Evolutionary conservation across 2,113 vertebrate genomes (phyloP).

Genomic region (Sturnira hondurensis): DNA sequence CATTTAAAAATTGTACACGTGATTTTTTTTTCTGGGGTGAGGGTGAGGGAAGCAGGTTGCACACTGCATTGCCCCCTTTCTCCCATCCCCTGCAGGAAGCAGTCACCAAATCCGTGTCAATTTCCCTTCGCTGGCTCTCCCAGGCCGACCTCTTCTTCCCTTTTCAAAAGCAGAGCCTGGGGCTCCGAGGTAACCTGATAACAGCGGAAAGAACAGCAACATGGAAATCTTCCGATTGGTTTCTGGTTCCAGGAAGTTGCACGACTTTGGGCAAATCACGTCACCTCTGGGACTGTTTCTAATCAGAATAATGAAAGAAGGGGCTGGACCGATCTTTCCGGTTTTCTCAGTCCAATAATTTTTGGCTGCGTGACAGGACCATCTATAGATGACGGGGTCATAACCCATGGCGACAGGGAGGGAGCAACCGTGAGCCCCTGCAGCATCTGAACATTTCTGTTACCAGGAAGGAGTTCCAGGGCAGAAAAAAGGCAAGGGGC

Average conservation of each 20-base stretch:
- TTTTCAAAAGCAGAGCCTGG: not conserved
- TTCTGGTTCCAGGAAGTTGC: slow-evolving; percentile 37
- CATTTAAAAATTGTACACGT: not conserved
- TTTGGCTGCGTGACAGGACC: not conserved
- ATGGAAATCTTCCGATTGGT: not conserved
- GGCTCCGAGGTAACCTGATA: not conserved
- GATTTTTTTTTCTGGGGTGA: not conserved
- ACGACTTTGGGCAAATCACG: not conserved
- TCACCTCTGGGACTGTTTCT: not conserved
- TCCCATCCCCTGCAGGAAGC: not conserved
- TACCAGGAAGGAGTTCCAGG: not conserved
- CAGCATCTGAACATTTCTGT: not conserved
- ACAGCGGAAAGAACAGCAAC: not conserved
- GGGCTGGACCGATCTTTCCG: not conserved
- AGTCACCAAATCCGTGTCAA: not conserved
- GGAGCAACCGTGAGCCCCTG: not conserved
- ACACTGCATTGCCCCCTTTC: not conserved
- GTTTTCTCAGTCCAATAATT: not conserved
- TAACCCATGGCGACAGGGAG: no score
- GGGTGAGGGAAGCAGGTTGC: not conserved
- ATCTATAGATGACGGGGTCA: not conserved
- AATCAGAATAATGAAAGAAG: not conserved
- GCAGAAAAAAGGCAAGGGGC: not conserved
- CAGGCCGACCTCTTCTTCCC: not conserved
- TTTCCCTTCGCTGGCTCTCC: not conserved